phyloP scores from a whole-genome alignment of 2,113 vertebrate species.

The Coreoperca whiteheadi region DNA sequence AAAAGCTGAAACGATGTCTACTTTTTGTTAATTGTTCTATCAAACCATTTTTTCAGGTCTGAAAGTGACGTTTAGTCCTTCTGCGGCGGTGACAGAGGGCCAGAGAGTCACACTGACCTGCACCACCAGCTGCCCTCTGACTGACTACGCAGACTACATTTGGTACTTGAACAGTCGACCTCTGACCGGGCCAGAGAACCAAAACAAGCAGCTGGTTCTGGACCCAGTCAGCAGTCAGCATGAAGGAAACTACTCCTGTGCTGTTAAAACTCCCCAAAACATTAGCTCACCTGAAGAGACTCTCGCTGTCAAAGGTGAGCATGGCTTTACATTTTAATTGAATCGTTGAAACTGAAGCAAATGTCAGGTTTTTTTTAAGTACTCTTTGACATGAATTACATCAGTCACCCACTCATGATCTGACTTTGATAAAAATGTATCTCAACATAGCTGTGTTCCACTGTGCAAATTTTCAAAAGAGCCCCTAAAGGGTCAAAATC shows the following conservation, averaged over 20 bases:
- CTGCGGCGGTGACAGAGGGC: constrained; percentile 34
- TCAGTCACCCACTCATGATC: not conserved
- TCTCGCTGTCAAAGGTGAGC: not conserved
- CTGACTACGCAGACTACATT: constrained; percentile 8
- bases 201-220: constrained; percentile 13
- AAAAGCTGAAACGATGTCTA: not conserved
- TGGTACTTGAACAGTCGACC: constrained; percentile 6
- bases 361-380: not conserved
- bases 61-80: constrained; percentile 19
- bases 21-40: not conserved
- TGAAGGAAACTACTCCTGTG: constrained; percentile 20
- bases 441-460: not conserved
- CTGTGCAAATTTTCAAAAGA: not conserved
- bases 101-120: constrained; percentile 54
- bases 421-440: not conserved
- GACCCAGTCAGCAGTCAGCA: constrained; percentile 4
- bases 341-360: not conserved
- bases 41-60: constrained; percentile 19
- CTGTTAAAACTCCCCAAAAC: not conserved
- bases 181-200: not conserved
- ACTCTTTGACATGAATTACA: not conserved
- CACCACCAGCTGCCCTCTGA: constrained; percentile 4
- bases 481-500: not conserved
- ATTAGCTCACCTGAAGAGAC: not conserved
- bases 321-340: no score